phyloP scores from a whole-genome alignment of 1,140 invertebrate species.

The Brachionus manjavacas region DNA sequence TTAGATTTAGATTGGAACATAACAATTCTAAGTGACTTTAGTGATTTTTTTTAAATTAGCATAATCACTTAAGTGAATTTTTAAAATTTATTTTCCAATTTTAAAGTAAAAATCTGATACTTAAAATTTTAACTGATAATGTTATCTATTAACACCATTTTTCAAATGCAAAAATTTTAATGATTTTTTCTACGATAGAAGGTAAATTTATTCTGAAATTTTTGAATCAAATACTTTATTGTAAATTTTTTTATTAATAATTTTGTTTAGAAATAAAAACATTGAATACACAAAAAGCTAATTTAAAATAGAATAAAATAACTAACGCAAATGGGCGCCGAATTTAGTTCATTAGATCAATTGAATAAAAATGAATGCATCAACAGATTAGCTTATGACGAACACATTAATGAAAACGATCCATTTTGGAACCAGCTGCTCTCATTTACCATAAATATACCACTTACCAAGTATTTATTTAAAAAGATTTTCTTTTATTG shows the following conservation, averaged over 20 bases:
- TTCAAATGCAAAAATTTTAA: not conserved
- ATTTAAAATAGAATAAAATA: not conserved
- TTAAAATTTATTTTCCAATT: too few species aligned
- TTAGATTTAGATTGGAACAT: too few species aligned
- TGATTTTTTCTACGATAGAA: not conserved
- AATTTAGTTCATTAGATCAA: conserved; percentile 74
- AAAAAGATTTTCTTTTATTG: not conserved
- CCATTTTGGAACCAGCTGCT: conserved; percentile 87
- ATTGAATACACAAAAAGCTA: not conserved
- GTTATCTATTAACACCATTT: too few species aligned
- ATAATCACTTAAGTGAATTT: too few species aligned
- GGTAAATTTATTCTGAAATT: not conserved
- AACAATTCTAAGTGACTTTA: too few species aligned
- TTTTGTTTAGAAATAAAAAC: not conserved
- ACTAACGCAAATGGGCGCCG: conserved; percentile 70
- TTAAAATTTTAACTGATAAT: too few species aligned
- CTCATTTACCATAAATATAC: conserved; percentile 78
- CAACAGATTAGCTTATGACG: conserved; percentile 69
- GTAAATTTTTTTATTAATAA: not conserved
- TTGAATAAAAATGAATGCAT: conserved; percentile 76
- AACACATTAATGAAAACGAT: conserved; percentile 76
- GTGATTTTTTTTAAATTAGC: too few species aligned
- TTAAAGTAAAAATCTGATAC: too few species aligned
- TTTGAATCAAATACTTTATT: not conserved
- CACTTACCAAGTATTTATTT: conserved; percentile 58